Percentiles rank a stretch among this genome's conserved stretches.
Evolutionary conservation across 2,888 invertebrate genomes (phyloP).

Genomic region (Morpho deidamia): DNA sequence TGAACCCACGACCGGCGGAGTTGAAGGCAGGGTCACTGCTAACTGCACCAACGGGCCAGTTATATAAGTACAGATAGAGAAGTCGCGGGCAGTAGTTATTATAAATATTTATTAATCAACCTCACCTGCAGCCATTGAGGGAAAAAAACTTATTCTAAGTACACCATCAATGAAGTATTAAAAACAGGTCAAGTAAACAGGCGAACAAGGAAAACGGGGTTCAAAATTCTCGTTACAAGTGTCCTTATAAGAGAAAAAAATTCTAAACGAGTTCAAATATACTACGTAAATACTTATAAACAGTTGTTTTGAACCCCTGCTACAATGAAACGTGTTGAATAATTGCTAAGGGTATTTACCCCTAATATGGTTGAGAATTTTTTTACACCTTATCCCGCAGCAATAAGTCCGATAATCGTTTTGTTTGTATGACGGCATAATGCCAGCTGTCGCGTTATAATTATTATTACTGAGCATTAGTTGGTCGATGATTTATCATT

Average conservation of each 20-base stretch:
- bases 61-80: too few species aligned
- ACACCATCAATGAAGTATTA: neutral
- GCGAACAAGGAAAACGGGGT: slow-evolving; percentile 3
- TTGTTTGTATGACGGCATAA: slow-evolving; percentile 8
- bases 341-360: slow-evolving; percentile 32
- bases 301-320: slow-evolving; percentile 25
- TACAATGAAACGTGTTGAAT: slow-evolving; percentile 29
- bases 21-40: too few species aligned
- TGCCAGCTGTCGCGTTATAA: slow-evolving; percentile 23
- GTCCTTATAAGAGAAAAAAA: slow-evolving; percentile 14
- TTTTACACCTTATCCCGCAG: slow-evolving; percentile 4
- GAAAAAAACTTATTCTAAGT: too few species aligned
- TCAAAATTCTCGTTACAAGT: slow-evolving; percentile 13
- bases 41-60: too few species aligned
- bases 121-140: too few species aligned
- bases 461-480: slow-evolving; percentile 23
- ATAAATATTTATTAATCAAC: too few species aligned
- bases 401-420: slow-evolving; percentile 8
- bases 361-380: slow-evolving; percentile 10
- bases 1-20: too few species aligned
- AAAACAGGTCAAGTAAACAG: slow-evolving; percentile 16
- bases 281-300: slow-evolving; percentile 18
- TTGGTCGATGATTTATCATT: slow-evolving; percentile 21
- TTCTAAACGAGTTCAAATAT: slow-evolving; percentile 9
- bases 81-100: too few species aligned